These are phyloP conservation scores for Drosophila ezoana DNA, from an alignment of 2,888 invertebrate species.

Conservation along the genomic window DNA sequence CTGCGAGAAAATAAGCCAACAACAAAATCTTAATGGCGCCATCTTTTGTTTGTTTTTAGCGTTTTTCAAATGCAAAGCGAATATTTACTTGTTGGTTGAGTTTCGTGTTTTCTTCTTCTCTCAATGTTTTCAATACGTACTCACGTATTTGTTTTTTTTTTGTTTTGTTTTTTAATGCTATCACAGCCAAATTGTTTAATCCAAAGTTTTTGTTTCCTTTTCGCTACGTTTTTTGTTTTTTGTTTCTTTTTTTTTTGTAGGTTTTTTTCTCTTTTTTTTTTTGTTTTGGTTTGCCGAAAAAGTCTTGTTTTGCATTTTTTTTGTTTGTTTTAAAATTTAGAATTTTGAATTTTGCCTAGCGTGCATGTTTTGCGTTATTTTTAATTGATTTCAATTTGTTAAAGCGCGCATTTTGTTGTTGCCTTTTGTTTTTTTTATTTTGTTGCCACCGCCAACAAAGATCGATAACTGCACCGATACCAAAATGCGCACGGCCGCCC, in stretches of 20 bases:
- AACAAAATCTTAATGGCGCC: conserved; percentile 63
- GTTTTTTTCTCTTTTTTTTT: conserved; percentile 47
- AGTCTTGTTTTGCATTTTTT: conserved; percentile 38
- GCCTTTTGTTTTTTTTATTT: conserved; percentile 13
- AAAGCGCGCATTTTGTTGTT: conserved; percentile 62
- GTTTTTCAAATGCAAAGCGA: conserved; percentile 61
- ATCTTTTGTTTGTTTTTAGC: conserved; percentile 39
- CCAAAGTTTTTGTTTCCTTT: conserved; percentile 76
- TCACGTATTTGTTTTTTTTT: conserved; percentile 27
- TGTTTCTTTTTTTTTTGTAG: conserved; percentile 28
- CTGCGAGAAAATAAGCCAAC: conserved; percentile 72
- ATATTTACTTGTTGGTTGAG: conserved; percentile 41
- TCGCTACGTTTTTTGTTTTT: conserved; percentile 24
- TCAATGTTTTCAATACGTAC: conserved; percentile 49
- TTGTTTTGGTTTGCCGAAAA: conserved; percentile 28
- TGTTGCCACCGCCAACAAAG: conserved; percentile 17
- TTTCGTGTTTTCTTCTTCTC: conserved; percentile 14
- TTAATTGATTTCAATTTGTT: conserved; percentile 4
- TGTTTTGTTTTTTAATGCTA: conserved; percentile 80
- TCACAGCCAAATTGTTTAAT: conserved; percentile 85
- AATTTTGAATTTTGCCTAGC: conserved; percentile 84
- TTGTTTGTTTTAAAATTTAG: conserved; percentile 72
- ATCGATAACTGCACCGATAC: conserved; percentile 23
- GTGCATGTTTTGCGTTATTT: conserved; percentile 50
- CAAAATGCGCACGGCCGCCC: conserved; percentile 42